phyloP scores from a whole-genome alignment of 1,140 invertebrate genomes.

The Ruditapes philippinarum region DNA sequence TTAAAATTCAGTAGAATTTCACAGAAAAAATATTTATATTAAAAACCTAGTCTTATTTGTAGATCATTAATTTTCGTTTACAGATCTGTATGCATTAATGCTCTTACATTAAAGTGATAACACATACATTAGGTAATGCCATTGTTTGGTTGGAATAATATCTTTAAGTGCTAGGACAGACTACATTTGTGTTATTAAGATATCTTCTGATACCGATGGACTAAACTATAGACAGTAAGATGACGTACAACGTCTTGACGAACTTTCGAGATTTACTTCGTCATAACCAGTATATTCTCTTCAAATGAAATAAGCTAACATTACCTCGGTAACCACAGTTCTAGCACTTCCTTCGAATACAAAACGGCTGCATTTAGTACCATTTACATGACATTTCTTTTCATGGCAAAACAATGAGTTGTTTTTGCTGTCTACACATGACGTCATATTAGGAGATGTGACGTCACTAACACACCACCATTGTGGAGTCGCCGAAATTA shows the following conservation, averaged over 20 bases:
- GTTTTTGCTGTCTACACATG: neutral
- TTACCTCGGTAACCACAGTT: constrained; percentile 29
- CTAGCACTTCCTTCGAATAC: neutral
- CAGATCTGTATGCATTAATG: no score
- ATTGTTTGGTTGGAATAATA: no score
- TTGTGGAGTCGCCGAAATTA: neutral
- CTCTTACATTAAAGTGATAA: no score
- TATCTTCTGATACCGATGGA: no score
- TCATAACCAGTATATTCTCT: no score
- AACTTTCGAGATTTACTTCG: no score
- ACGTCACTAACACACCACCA: constrained; percentile 14
- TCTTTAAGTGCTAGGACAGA: no score
- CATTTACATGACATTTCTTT: neutral
- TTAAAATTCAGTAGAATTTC: neutral
- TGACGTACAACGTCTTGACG: no score
- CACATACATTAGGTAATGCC: no score
- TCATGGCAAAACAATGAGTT: neutral
- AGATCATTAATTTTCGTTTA: no score
- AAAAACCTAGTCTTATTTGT: neutral
- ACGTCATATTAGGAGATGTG: neutral
- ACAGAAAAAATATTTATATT: neutral
- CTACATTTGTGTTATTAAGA: no score
- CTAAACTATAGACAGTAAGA: no score
- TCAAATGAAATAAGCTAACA: neutral
- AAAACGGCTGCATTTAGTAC: neutral